Evolutionary conservation across 2,797 vertebrate genomes (phyloP), one percentile per base, ranked within the genome.

Genomic region (Oryzias sinensis): DNA sequence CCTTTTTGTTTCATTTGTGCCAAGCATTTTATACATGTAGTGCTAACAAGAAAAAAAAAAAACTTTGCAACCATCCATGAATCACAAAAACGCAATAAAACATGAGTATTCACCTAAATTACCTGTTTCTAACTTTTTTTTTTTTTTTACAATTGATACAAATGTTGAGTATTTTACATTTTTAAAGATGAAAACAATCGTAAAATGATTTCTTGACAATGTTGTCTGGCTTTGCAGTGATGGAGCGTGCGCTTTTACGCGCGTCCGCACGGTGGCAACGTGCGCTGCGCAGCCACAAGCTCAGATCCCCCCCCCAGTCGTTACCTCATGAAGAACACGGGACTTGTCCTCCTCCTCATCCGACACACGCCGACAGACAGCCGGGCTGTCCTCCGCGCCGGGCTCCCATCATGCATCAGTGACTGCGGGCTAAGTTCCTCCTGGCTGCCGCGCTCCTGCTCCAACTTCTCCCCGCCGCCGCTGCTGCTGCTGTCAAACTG

Each of bases 221-320:
- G 54, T 27, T 48, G 20, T 53, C 44, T 17, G 51, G 43, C 45
- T 57, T 49, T 41, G 4, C 7, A 25, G 37, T 14, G 20, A 6
- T 6, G 1, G 27, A 22, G 44, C 29, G 55, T 89, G 89, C 43
- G 74, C 43, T 90, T 79, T 75, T 81, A 37, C 60, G 62, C 73
- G 17, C 6, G 33, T 63, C 90, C 91, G 90, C 91, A 51, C 64
- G 90, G 90, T 90, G 91, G 90, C 91, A 59, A 82, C 90, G 70
- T 88, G 72, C 76, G 67, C 88, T 88, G 83, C 81, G 49, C 78
- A 63, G 72, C 70, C 43, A 8, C 50, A 52, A 9, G 68, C 14
- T n/a, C 69, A 43, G 9, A 55, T 71, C 72, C 33, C 33, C 33
- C 33, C 27, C 33, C 33, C 60, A 15, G 53, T 15, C 6, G 69